phyloP scores from a whole-genome alignment of 2,888 invertebrate species.

The Temnothorax rugatulus region DNA sequence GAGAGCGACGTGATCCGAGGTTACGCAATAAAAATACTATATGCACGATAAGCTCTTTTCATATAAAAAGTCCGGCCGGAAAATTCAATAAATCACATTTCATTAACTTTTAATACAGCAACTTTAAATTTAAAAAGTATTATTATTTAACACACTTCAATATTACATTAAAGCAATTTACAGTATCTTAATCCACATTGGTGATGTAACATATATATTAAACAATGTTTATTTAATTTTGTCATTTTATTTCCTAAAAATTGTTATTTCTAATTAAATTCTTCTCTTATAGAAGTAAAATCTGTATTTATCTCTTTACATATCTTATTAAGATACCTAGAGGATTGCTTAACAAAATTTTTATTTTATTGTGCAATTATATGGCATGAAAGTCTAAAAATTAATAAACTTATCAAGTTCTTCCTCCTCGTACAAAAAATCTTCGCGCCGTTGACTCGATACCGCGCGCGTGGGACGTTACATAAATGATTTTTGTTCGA shows the following conservation, averaged over 20 bases:
- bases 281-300: neutral
- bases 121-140: neutral
- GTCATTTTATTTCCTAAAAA: neutral
- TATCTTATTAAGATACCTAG: neutral
- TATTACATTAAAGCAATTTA: neutral
- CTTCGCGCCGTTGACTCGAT: neutral
- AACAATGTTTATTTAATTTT: neutral
- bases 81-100: slow-evolving; percentile 6
- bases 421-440: neutral
- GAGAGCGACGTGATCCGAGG: neutral
- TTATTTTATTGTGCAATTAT: neutral
- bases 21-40: slow-evolving; percentile 39
- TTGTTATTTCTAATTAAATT: neutral
- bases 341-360: neutral
- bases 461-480: slow-evolving; percentile 39
- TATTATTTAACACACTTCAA: neutral
- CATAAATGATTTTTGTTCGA: slow-evolving; percentile 54
- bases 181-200: neutral
- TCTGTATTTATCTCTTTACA: neutral
- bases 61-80: neutral
- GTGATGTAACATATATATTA: neutral
- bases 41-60: neutral
- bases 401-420: slow-evolving; percentile 7
- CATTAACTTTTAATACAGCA: neutral
- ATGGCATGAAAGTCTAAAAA: slow-evolving; percentile 2